Evolutionary conservation across 2,113 vertebrate species (phyloP), one percentile per base, ranked within the genome.

Genomic region (Zeus faber): DNA sequence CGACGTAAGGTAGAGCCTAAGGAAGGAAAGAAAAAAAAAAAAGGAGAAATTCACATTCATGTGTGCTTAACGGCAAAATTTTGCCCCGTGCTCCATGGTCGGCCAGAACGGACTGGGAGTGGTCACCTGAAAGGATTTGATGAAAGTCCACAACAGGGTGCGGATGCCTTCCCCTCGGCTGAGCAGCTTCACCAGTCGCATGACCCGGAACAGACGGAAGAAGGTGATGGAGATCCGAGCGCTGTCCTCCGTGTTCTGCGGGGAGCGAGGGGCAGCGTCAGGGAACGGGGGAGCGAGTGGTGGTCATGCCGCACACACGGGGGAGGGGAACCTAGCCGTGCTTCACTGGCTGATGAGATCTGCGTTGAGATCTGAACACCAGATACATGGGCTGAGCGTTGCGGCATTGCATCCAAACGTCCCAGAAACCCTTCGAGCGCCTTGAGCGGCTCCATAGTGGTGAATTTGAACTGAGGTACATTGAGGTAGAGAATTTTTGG

Each of bases 221-320:
- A 99, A 99, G 52, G 97, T 99, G 88, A 99, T 99, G 84, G 97
- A 99, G 85, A 99, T 97, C 72, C 96, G 93, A 73, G 95, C 92
- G 54, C 91, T 99, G 89, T 99, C 97, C 82, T 99, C 96, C 0
- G 93, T 92, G 88, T 95, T 98, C 97, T 99, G 92, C 65, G 78
- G 83, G 83, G 76, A 83, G 88, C 59, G 16, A 14, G 64, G 85
- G 1, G 66, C 54, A 66, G 86, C 1, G 48, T 39, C 82, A 56
- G 83, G 67, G 87, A 93, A 82, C 94, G 9, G 11, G 27, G 43
- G 25, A 27, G 27, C 23, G 2, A 14, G 6, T 17, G 33, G 4
- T 1, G 0, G 21, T 49, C 26, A 48, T 16, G 37, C 46, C 54
- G 63, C 50, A 65, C 29, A 60, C 63, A 80, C n/a, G n/a, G n/a